phyloP scores from a whole-genome alignment of 2,797 vertebrate species.

The Squalus acanthias region DNA sequence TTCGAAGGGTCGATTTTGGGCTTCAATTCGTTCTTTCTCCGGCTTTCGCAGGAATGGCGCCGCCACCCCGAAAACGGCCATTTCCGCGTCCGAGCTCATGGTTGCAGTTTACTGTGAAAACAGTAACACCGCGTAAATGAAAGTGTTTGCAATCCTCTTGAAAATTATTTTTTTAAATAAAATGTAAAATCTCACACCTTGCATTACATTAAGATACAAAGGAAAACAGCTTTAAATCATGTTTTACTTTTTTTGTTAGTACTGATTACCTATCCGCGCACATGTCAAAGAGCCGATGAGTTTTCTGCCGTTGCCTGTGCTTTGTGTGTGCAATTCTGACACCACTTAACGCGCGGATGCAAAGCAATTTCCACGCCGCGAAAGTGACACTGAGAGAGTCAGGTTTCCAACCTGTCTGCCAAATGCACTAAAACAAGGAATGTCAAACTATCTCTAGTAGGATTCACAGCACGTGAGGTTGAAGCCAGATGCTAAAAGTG shows the following conservation, averaged over 20 bases:
- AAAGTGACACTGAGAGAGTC: neutral
- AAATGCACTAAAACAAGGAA: neutral
- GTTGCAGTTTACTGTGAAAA: constrained; percentile 47
- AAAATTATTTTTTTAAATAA: neutral
- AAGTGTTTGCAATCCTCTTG: neutral
- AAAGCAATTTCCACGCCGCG: neutral
- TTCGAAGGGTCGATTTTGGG: constrained; percentile 71
- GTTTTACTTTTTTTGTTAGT: neutral
- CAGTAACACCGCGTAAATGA: neutral
- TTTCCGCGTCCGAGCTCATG: constrained; percentile 61
- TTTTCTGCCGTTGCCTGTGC: neutral
- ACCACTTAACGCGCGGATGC: too few relatives aligned
- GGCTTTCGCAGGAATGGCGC: constrained; percentile 69
- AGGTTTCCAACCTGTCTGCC: neutral
- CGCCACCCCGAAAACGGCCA: constrained; percentile 67
- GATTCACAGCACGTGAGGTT: neutral
- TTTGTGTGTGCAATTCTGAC: neutral
- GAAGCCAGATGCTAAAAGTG: neutral
- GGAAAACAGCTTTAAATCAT: neutral
- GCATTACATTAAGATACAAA: neutral
- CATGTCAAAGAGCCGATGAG: neutral
- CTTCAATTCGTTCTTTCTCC: constrained; percentile 67
- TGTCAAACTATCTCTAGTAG: neutral
- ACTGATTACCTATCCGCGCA: neutral
- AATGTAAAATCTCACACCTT: neutral